These are phyloP conservation scores for Hormiphora californensis DNA, from an alignment of 37 sponge, comb jelly and placozoan genomes.

Conservation along the genomic window DNA sequence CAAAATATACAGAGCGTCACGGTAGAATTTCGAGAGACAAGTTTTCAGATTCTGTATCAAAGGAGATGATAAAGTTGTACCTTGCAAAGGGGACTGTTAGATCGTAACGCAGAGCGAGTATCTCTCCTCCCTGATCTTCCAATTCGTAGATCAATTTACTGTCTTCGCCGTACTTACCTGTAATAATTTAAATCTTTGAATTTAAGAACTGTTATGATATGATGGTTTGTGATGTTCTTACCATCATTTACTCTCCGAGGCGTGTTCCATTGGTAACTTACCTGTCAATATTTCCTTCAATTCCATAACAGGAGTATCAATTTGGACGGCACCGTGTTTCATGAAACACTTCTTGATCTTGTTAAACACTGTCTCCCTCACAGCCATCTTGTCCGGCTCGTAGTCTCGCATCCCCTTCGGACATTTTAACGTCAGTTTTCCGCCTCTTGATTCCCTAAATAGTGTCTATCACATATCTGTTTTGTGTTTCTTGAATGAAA, in stretches of 20 bases:
- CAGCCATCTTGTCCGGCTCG: conserved; percentile 70
- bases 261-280: too few species aligned
- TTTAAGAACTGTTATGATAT: too few species aligned
- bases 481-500: too few species aligned
- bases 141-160: conserved; percentile 95
- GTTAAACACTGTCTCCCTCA: conserved; percentile 77
- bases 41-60: too few species aligned
- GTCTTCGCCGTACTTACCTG: conserved; percentile 98
- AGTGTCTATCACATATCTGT: too few species aligned
- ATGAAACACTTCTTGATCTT: conserved; percentile 77
- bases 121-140: conserved; percentile 96
- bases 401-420: conserved; percentile 53
- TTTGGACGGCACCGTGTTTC: conserved; percentile 95
- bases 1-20: neutral
- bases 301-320: conserved; percentile 95
- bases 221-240: too few species aligned
- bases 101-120: conserved; percentile 88
- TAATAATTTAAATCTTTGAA: neutral
- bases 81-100: conserved; percentile 74
- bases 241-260: too few species aligned
- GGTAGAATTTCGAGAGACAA: too few species aligned
- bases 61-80: too few species aligned
- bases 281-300: conserved; percentile 67
- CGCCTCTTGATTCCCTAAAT: neutral
- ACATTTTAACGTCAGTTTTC: conserved; percentile 8